phyloP scores from a whole-genome alignment of 2,797 vertebrate genomes.

The Neopelma chrysocephalum region DNA sequence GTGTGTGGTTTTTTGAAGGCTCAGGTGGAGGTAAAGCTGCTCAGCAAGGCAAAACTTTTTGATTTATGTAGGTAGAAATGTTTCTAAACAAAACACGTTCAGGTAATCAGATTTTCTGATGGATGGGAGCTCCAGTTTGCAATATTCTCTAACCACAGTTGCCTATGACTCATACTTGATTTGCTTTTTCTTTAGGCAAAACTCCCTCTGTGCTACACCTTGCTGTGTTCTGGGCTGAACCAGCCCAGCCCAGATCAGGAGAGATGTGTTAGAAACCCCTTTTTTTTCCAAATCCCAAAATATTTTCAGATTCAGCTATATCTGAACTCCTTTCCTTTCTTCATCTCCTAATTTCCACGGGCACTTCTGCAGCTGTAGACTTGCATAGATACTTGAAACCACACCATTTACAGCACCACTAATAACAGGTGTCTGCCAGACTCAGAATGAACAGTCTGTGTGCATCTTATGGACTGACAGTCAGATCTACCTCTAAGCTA shows the following conservation, averaged over 20 bases:
- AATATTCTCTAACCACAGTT: neutral
- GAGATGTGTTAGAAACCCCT: neutral
- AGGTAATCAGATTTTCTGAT: conserved; percentile 18
- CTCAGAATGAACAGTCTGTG: neutral
- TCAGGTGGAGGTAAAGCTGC: neutral
- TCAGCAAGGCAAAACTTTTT: neutral
- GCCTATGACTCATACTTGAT: neutral
- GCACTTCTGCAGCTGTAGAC: neutral
- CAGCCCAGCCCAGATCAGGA: neutral
- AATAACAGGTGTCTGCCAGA: neutral
- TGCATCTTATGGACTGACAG: neutral
- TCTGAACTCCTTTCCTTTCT: neutral
- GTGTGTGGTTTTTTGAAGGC: neutral
- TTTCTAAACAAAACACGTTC: neutral
- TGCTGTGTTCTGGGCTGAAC: neutral
- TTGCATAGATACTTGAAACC: neutral
- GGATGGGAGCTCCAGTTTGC: neutral
- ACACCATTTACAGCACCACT: too few species aligned
- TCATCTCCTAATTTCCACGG: neutral
- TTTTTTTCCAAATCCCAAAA: neutral
- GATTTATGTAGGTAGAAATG: neutral
- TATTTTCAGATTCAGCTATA: neutral
- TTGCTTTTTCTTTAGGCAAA: neutral
- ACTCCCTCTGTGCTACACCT: neutral
- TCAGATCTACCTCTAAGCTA: neutral